Evolutionary conservation across 2,113 vertebrate genomes (phyloP).

Genomic region (Corvus hawaiiensis): DNA sequence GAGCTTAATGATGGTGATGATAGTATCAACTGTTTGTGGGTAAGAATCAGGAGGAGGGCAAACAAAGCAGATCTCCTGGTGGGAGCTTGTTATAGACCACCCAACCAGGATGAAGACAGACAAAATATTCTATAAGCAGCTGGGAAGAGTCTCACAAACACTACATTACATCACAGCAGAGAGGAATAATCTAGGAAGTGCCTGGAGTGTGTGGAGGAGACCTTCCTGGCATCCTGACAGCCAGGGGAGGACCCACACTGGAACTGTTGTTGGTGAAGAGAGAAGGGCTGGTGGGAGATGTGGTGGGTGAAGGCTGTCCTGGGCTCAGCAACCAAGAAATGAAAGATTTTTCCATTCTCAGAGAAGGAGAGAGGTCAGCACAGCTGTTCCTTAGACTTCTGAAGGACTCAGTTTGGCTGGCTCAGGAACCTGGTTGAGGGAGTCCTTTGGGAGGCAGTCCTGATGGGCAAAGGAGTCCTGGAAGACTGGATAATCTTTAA

Average conservation of each 20-base stretch:
- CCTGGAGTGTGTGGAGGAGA: background rate
- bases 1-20: background rate
- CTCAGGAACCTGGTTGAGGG: background rate
- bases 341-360: background rate
- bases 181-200: background rate
- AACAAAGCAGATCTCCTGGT: background rate
- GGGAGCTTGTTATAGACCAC: background rate
- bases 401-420: fast-evolving
- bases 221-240: background rate
- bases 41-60: background rate
- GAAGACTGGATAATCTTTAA: background rate
- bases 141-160: background rate
- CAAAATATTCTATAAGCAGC: background rate
- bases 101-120: background rate
- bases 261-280: background rate
- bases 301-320: background rate
- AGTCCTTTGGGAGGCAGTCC: background rate
- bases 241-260: background rate
- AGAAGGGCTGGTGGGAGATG: background rate
- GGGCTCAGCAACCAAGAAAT: fast-evolving
- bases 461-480: background rate
- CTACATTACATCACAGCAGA: background rate
- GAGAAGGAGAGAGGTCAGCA: background rate
- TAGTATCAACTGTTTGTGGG: too few species aligned
- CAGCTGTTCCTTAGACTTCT: background rate